A percentile compares a stretch with the other conserved stretches of the same genome.
Evolutionary conservation across 2,888 invertebrate genomes (phyloP).

Genomic region (Xylocampa areola): DNA sequence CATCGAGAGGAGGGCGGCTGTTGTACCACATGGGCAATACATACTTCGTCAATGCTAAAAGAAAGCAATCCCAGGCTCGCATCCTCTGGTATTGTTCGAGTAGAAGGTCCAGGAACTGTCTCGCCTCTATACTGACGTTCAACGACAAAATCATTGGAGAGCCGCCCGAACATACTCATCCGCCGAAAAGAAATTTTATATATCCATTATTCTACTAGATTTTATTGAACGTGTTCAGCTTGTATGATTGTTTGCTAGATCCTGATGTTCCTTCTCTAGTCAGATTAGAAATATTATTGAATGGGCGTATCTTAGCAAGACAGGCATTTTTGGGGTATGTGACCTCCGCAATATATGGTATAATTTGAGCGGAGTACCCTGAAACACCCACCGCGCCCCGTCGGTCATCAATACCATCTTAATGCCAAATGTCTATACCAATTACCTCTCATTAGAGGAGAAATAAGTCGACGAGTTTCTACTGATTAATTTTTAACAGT

Average conservation of each 20-base stretch:
- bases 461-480: constrained; percentile 11
- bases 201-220: background rate
- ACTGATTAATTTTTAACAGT: too few relatives aligned
- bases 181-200: constrained; percentile 70
- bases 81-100: constrained; percentile 79
- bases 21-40: constrained; percentile 77
- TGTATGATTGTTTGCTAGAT: constrained; percentile 3
- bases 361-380: background rate
- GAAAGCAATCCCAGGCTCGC: constrained; percentile 67
- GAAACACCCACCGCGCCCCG: constrained; percentile 5
- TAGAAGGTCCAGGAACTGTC: constrained; percentile 75
- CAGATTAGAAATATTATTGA: constrained; percentile 4
- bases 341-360: constrained; percentile 8
- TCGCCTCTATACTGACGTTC: constrained; percentile 73
- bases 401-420: constrained; percentile 34
- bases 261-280: background rate
- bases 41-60: constrained; percentile 76
- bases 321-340: constrained; percentile 8
- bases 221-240: background rate
- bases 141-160: constrained; percentile 72
- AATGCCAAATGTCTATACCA: constrained; percentile 37
- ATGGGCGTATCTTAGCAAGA: background rate
- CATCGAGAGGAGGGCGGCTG: constrained; percentile 72
- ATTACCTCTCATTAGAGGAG: constrained; percentile 39
- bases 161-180: constrained; percentile 74